Evolutionary conservation across 2,797 vertebrate species (phyloP).

Genomic region (Enteromius afrohamiltoni): DNA sequence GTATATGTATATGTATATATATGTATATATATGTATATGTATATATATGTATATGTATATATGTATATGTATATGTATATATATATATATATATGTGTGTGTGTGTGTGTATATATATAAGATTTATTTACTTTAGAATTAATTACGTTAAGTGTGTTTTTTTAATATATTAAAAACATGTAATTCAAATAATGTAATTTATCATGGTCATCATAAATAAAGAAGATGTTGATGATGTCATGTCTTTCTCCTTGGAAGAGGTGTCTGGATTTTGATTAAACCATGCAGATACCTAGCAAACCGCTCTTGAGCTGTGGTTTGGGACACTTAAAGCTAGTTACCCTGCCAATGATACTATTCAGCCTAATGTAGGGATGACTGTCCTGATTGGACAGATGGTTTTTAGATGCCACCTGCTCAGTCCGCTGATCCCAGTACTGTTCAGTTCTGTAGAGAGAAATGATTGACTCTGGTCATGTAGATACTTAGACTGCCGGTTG

Average conservation of each 20-base stretch:
- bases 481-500: constrained; percentile 19
- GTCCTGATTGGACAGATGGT: constrained; percentile 12
- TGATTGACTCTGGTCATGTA: constrained; percentile 29
- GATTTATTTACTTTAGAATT: too few species aligned
- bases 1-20: too few species aligned
- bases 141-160: too few species aligned
- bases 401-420: constrained; percentile 23
- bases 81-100: too few species aligned
- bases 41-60: too few species aligned
- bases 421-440: background rate
- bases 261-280: constrained; percentile 10
- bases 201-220: background rate
- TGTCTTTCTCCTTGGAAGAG: background rate
- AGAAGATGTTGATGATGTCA: background rate
- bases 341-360: background rate
- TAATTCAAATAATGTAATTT: too few species aligned
- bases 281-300: constrained; percentile 5
- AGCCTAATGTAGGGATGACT: constrained; percentile 12
- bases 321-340: background rate
- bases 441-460: constrained; percentile 20
- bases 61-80: too few species aligned
- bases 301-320: background rate
- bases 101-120: too few species aligned
- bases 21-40: too few species aligned
- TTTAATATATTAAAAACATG: too few species aligned